Conservation (phyloP, 2,113 vertebrate genomes). For the Ivindomyrus marchei region DNA sequence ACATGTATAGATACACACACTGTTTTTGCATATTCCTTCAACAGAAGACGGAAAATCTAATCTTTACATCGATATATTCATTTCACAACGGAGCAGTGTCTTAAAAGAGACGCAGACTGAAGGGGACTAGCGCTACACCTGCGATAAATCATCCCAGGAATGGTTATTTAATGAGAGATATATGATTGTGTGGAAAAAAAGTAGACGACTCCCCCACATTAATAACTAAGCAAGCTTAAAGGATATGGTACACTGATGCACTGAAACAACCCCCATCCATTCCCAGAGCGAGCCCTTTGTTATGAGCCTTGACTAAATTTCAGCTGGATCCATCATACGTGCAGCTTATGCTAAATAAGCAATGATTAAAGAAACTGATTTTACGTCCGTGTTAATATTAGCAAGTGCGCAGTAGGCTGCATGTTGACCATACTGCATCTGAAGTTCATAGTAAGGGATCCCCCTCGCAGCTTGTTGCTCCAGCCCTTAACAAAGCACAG, state of each 20-base stretch:
- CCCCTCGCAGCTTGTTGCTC: slow-evolving; percentile 18
- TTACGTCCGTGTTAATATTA: background rate
- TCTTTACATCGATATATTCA: background rate
- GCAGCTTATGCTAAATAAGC: background rate
- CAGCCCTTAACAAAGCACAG: background rate
- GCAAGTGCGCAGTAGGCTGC: background rate
- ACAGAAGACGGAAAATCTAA: background rate
- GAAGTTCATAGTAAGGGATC: background rate
- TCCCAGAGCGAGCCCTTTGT: background rate
- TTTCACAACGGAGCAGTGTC: background rate
- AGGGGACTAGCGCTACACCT: background rate
- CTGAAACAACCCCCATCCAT: background rate
- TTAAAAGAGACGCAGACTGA: background rate
- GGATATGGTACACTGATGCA: background rate
- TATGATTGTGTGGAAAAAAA: background rate
- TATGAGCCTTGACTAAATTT: background rate
- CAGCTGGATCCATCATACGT: background rate
- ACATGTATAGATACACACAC: background rate
- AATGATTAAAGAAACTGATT: background rate
- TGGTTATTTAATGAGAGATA: background rate
- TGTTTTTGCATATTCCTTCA: background rate
- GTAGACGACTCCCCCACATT: background rate
- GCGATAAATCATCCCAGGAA: background rate
- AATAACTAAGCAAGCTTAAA: background rate
- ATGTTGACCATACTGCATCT: background rate